Conservation (phyloP, 2,888 invertebrate genomes). For the Morinoia aosen region DNA sequence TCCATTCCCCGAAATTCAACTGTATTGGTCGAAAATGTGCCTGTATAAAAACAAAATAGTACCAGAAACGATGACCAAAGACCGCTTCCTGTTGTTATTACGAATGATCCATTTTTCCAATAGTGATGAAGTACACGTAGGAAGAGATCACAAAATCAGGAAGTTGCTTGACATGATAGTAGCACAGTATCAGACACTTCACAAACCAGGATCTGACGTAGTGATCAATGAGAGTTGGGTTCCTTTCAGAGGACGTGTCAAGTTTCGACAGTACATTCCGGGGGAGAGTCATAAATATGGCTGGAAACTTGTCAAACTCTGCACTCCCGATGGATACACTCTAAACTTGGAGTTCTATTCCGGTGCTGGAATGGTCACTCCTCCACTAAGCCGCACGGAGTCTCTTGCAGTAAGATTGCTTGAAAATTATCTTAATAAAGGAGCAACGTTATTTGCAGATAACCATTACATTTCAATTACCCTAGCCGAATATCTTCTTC, state of each 20-base stretch:
- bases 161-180: constrained; percentile 37
- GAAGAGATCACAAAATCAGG: constrained; percentile 55
- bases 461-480: constrained; percentile 53
- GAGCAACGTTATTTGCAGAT: constrained; percentile 54
- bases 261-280: constrained; percentile 54
- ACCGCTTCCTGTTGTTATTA: constrained; percentile 55
- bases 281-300: constrained; percentile 60
- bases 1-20: not conserved
- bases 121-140: not conserved
- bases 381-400: constrained; percentile 34
- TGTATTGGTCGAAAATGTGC: constrained; percentile 55
- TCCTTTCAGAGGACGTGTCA: constrained; percentile 55
- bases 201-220: constrained; percentile 54
- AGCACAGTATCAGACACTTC: constrained; percentile 43
- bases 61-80: constrained; percentile 37
- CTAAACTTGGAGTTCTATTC: constrained; percentile 54
- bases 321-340: constrained; percentile 54
- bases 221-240: constrained; percentile 57
- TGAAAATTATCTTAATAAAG: constrained; percentile 32
- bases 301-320: constrained; percentile 58
- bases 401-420: constrained; percentile 37
- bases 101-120: constrained; percentile 57
- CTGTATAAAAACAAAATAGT: constrained; percentile 56
- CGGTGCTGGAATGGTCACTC: not conserved
- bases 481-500: constrained; percentile 54